Base-by-base conservation (phyloP, 2,888 invertebrate species). In the Drosophila flavopinicola region DNA sequence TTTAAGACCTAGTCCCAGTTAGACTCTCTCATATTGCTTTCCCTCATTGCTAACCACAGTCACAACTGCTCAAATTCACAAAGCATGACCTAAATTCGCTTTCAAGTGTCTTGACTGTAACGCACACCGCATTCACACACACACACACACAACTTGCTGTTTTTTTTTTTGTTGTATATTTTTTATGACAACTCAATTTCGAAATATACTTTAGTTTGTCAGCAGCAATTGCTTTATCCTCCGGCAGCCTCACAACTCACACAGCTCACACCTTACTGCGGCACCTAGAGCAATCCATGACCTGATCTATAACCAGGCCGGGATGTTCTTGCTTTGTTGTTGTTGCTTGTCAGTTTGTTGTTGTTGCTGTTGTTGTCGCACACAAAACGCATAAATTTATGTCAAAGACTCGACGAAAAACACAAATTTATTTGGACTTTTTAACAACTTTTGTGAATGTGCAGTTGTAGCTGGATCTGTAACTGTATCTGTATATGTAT, bases 141-240 rank as follows among this genome's bases (percentile, higher is more conserved):
- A 38, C 38, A 45, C 35, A 53, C 20, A 35, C 39, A 52, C 32
- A 44, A 27, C 29, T 48, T 30, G 47, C 48, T 66, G 60, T 41
- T 52, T 61, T 58, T 64, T 85, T 83, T 85, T 84, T 27, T 27
- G 1, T 20, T 24, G 1, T 25, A 10, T 15, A 5, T 57, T 74
- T 85, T 84, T 85, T 84, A 84, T 84, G 84, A 84, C 88, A 84
- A 84, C 84, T 86, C 88, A 84, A 84, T 84, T 84, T 75, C 59
- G 66, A 66, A 75, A 85, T 75, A 80, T 69, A 79, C 77, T 83
- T 83, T 85, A 85, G 87, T 79, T 76, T 75, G 78, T 60, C 82
- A 80, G 59, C 63, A 64, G 77, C 78, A 79, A 76, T 69, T 80
- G 61, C 47, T 49, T 32, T 13, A 9, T 10, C 23, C 30, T n/a